Percentiles rank a stretch among this genome's conserved stretches.
Conservation (phyloP, 2,113 vertebrate genomes). For the Syrrhaptes paradoxus region DNA sequence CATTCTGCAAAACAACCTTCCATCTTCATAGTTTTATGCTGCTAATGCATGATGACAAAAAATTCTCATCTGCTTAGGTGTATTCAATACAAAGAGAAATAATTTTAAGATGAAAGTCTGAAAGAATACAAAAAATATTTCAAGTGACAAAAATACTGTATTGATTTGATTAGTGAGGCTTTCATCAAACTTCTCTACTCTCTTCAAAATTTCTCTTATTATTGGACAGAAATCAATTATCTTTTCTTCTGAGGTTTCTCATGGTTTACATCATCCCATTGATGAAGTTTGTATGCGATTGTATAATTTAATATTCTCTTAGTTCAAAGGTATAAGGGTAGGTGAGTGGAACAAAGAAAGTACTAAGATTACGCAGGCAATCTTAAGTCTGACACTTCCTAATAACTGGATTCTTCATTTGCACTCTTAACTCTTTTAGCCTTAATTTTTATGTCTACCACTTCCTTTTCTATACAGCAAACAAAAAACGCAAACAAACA, state of each 20-base stretch:
- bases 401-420: not conserved
- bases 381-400: not conserved
- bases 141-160: not conserved
- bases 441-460: not conserved
- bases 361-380: not conserved
- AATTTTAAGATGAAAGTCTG: not conserved
- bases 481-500: not conserved
- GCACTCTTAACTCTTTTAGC: not conserved
- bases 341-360: not conserved
- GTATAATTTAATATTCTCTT: not conserved
- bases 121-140: not conserved
- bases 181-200: not conserved
- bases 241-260: not conserved
- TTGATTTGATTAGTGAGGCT: not conserved
- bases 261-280: not conserved
- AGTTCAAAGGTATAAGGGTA: not conserved
- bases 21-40: not conserved
- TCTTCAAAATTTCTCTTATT: not conserved
- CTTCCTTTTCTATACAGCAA: not conserved
- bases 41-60: not conserved
- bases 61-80: not conserved
- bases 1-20: not conserved
- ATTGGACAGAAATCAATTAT: not conserved
- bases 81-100: not conserved
- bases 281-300: not conserved